A percentile compares a stretch with the other conserved stretches of the same genome.
phyloP scores from a whole-genome alignment of 2,113 vertebrate genomes.

The Felis chaus region DNA sequence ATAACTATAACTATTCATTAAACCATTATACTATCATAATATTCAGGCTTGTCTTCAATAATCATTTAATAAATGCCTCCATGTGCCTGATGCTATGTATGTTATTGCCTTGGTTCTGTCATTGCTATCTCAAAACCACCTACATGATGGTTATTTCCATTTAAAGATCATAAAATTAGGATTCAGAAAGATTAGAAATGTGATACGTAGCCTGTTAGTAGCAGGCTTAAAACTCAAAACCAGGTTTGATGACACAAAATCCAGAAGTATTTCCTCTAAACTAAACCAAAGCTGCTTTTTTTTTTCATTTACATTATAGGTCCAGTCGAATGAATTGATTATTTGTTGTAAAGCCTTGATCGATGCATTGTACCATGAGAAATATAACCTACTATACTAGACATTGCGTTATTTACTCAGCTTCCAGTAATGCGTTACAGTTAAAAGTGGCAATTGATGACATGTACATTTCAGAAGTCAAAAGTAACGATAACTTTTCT shows the following conservation, averaged over 20 bases:
- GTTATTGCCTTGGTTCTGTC: not conserved
- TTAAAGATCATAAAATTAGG: not conserved
- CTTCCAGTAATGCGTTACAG: not conserved
- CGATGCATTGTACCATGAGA: not conserved
- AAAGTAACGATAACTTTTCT: constrained; percentile 25
- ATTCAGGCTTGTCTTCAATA: not conserved
- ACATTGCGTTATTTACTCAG: not conserved
- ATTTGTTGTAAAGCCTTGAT: not conserved
- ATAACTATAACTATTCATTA: not conserved
- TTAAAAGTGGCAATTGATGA: not conserved
- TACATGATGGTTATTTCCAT: not conserved
- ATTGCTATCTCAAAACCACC: not conserved
- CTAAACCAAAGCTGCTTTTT: not conserved
- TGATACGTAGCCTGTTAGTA: not conserved
- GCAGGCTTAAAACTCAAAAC: not conserved
- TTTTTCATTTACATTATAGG: not conserved
- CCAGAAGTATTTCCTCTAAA: not conserved
- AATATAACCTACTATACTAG: not conserved
- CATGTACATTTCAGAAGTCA: not conserved
- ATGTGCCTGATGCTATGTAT: not conserved
- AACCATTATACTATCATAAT: not conserved
- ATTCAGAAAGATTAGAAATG: not conserved
- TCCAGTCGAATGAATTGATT: not conserved
- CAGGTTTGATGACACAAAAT: not conserved
- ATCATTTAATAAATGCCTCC: not conserved